Percentiles rank a stretch among this genome's conserved stretches.
These are phyloP conservation scores for Ascidia mentula DNA, from an alignment of 23 tunicate genomes.

Conservation along the genomic window DNA sequence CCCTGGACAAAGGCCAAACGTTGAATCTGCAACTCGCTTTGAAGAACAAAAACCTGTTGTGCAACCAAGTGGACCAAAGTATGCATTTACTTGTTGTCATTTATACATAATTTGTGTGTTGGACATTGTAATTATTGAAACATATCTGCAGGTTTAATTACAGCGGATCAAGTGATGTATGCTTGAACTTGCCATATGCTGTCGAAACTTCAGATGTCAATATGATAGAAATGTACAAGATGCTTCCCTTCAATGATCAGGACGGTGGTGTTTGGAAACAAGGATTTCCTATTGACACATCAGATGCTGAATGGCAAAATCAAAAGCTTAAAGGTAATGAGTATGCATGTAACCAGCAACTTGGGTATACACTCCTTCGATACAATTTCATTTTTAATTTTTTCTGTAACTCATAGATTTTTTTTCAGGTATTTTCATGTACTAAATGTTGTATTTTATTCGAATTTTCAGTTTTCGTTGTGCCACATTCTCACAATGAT, in stretches of 20 bases:
- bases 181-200: conserved; percentile 45
- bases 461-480: conserved; percentile 70
- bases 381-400: too few relatives aligned
- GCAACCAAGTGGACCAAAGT: background rate
- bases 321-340: conserved; percentile 64
- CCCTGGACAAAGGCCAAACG: conserved; percentile 5
- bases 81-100: background rate
- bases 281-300: conserved; percentile 72
- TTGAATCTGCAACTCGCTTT: background rate
- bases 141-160: background rate
- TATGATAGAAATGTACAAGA: conserved; percentile 61
- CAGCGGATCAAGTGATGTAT: conserved; percentile 5
- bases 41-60: background rate
- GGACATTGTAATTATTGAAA: too few relatives aligned
- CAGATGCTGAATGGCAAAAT: conserved; percentile 85
- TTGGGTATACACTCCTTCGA: too few relatives aligned
- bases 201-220: conserved; percentile 48
- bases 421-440: too few relatives aligned
- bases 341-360: too few relatives aligned
- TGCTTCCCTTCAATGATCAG: conserved; percentile 60
- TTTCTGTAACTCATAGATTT: too few relatives aligned
- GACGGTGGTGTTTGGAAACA: conserved; percentile 99
- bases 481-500: conserved; percentile 99
- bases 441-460: background rate
- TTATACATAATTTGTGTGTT: too few relatives aligned